Evolutionary conservation across 2,888 invertebrate genomes (phyloP).

Genomic region (Luffia ferchaultella): DNA sequence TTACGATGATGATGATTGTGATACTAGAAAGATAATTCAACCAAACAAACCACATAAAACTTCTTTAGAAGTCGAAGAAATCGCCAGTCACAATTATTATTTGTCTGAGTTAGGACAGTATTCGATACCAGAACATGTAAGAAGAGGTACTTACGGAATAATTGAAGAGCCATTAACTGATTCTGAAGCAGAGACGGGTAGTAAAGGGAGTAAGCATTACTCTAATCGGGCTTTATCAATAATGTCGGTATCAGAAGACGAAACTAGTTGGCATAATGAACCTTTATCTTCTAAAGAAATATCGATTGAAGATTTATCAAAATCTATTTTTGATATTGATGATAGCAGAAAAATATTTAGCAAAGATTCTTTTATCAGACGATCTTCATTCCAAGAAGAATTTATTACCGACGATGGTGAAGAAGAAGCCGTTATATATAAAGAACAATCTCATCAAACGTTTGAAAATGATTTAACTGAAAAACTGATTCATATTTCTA

Average conservation of each 20-base stretch:
- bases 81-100: conserved; percentile 67
- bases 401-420: conserved; percentile 46
- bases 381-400: conserved; percentile 58
- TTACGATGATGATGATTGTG: conserved; percentile 50
- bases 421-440: conserved; percentile 38
- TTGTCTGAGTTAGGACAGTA: conserved; percentile 60
- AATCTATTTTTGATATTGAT: conserved; percentile 58
- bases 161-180: conserved; percentile 61
- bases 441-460: conserved; percentile 47
- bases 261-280: conserved; percentile 63
- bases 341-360: conserved; percentile 56
- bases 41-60: conserved; percentile 60
- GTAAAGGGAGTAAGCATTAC: conserved; percentile 29
- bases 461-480: conserved; percentile 58
- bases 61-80: conserved; percentile 67
- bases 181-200: conserved; percentile 56
- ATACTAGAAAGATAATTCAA: conserved; percentile 39
- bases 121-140: conserved; percentile 45
- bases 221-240: conserved; percentile 69
- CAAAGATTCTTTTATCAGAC: conserved; percentile 54
- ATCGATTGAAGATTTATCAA: conserved; percentile 65
- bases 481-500: conserved; percentile 50
- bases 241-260: conserved; percentile 72
- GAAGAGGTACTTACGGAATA: conserved; percentile 52
- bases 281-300: conserved; percentile 65